Percentiles rank a stretch among this genome's conserved stretches.
phyloP scores from a whole-genome alignment of 2,797 vertebrate species.

The Sorex maritimensis region DNA sequence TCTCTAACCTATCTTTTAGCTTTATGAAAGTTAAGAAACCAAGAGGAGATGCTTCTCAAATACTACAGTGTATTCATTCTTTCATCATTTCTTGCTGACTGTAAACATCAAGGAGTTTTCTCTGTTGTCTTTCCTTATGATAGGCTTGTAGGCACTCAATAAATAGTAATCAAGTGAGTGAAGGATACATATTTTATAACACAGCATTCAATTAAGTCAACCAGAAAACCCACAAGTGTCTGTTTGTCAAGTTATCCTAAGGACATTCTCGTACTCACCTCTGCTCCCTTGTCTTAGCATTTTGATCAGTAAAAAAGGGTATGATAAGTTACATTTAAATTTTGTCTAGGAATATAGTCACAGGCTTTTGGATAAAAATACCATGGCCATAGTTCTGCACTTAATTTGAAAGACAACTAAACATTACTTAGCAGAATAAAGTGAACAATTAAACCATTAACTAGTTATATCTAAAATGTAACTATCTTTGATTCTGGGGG shows the following conservation, averaged over 20 bases:
- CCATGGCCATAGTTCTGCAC: background rate
- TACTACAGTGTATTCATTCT: background rate
- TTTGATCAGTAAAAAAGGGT: slow-evolving; percentile 3
- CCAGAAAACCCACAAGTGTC: background rate
- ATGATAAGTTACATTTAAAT: slow-evolving; percentile 30
- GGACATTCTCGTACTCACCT: background rate
- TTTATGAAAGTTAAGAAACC: slow-evolving; percentile 23
- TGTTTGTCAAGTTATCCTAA: background rate
- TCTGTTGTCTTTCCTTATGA: background rate
- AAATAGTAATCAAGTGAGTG: background rate
- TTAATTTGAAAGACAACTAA: background rate
- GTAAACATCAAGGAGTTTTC: slow-evolving; percentile 4
- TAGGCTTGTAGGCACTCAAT: background rate
- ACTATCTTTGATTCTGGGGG: no score
- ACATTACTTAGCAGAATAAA: slow-evolving; percentile 20
- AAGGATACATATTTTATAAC: background rate
- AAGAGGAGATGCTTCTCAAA: background rate
- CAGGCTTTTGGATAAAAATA: slow-evolving; percentile 27
- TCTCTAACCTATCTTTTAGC: background rate
- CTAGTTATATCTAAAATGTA: no score
- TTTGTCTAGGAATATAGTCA: slow-evolving; percentile 42
- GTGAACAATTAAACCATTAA: background rate
- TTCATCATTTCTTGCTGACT: background rate
- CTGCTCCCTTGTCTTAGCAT: background rate
- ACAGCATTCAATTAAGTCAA: background rate